Percentiles rank a stretch among this genome's conserved stretches.
Conservation (phyloP, 2,113 vertebrate species). For the Heterochromis multidens region DNA sequence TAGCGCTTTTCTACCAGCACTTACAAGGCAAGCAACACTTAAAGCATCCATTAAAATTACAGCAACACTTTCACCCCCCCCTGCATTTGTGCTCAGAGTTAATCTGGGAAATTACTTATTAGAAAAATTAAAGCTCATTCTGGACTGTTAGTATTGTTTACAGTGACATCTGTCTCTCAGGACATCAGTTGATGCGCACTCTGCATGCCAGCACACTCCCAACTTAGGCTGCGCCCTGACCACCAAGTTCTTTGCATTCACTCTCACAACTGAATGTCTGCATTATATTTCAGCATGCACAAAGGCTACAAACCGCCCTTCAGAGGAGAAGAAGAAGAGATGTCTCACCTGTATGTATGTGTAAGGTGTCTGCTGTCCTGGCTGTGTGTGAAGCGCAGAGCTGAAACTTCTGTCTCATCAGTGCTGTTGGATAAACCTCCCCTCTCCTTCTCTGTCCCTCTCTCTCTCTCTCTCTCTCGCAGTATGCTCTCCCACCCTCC, state of each 20-base stretch:
- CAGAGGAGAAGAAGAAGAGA: background rate
- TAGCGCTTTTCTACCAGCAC: background rate
- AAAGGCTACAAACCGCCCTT: background rate
- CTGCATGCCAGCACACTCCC: conserved; percentile 36
- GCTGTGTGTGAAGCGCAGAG: conserved; percentile 23
- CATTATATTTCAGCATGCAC: background rate
- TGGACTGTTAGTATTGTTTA: background rate
- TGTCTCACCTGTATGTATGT: conserved; percentile 38
- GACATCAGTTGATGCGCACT: background rate
- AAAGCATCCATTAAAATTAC: background rate
- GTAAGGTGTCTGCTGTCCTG: background rate
- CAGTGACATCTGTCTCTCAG: background rate
- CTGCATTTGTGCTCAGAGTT: background rate
- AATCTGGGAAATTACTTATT: background rate
- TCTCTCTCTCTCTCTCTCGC: background rate
- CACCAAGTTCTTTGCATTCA: conserved; percentile 6
- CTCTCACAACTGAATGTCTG: background rate
- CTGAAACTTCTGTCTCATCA: conserved; percentile 62
- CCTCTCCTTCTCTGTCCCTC: background rate
- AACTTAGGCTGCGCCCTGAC: background rate
- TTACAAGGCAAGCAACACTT: conserved; percentile 8
- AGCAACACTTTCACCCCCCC: background rate
- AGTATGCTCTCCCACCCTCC: conserved; percentile 9
- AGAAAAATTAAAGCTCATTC: background rate
- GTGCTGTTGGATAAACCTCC: conserved; percentile 22